A percentile compares a stretch with the other conserved stretches of the same genome.
phyloP scores from a whole-genome alignment of 2,797 vertebrate genomes.

The Rhyacichthys aspro region DNA sequence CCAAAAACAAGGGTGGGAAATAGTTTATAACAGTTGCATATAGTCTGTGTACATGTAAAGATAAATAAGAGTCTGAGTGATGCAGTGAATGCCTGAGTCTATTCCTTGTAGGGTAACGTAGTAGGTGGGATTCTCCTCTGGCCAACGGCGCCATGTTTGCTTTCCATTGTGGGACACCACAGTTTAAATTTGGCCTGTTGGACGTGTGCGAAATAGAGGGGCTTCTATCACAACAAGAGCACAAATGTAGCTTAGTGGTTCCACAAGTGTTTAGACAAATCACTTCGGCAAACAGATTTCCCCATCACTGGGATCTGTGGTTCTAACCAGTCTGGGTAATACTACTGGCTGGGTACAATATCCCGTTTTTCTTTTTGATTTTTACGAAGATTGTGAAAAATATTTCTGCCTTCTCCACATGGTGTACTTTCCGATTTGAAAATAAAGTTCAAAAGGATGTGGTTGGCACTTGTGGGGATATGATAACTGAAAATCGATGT shows the following conservation, averaged over 20 bases:
- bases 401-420: background rate
- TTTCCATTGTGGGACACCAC: constrained; percentile 66
- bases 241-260: constrained; percentile 42
- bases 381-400: constrained; percentile 6
- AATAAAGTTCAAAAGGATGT: constrained; percentile 1
- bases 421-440: background rate
- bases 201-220: constrained; percentile 51
- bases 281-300: constrained; percentile 60
- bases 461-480: background rate
- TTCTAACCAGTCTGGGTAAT: constrained; percentile 15
- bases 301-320: constrained; percentile 43
- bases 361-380: constrained; percentile 6
- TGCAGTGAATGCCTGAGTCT: constrained; percentile 8
- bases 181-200: constrained; percentile 64
- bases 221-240: constrained; percentile 60
- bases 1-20: no score
- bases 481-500: constrained; percentile 5
- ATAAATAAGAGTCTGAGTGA: constrained; percentile 21
- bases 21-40: background rate
- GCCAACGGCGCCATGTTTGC: constrained; percentile 51
- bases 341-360: background rate
- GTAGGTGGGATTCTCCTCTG: constrained; percentile 58
- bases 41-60: constrained; percentile 4
- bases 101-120: constrained; percentile 7
- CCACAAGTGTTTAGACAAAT: constrained; percentile 49